Evolutionary conservation across 2,113 vertebrate genomes (phyloP), one percentile per base, ranked within the genome.

Genomic region (Hirundichthys speculiger): DNA sequence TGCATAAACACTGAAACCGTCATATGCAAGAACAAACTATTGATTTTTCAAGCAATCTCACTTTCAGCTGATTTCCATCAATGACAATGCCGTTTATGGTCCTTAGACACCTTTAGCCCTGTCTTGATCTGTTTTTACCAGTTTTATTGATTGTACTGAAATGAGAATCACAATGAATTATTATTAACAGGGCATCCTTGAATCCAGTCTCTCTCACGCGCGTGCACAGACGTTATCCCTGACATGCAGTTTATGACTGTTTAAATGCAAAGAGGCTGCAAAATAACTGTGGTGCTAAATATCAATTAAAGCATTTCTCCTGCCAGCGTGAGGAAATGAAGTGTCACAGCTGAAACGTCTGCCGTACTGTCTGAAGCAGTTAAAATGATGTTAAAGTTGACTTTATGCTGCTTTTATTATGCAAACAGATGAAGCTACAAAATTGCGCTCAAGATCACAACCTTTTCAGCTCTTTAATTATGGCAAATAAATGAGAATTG

Each of bases 41-140:
- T 38, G 75, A 79, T 73, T 65, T 58, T 61, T 48, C 10, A 39
- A 40, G 27, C 69, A 73, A 77, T 79, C 61, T 67, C 40, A 30
- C 56, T 58, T 80, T 73, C 52, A 73, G 64, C 47, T 70, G 3
- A 73, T 89, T 80, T 67, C 70, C 67, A 68, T 73, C 51, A 64
- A 4, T 69, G 73, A 77, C 73, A 74, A 21, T 24, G 47, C 9
- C 68, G 62, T 34, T 84, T 70, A 65, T 54, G 62, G 64, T 65
- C 67, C 56, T 67, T 46, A 73, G 58, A 69, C 60, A 64, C 73
- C 70, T 80, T 51, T 60, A 64, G 75, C 70, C 67, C 60, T 5
- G n/a, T 70, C 50, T 50, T 55, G 40, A 57, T 68, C 51, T 58
- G 24, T 71, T 58, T n/a, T 58, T 41, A 43, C 51, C 48, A 57